Evolutionary conservation across 1,140 invertebrate species (phyloP).

Genomic region (Caenorhabditis briggsae): DNA sequence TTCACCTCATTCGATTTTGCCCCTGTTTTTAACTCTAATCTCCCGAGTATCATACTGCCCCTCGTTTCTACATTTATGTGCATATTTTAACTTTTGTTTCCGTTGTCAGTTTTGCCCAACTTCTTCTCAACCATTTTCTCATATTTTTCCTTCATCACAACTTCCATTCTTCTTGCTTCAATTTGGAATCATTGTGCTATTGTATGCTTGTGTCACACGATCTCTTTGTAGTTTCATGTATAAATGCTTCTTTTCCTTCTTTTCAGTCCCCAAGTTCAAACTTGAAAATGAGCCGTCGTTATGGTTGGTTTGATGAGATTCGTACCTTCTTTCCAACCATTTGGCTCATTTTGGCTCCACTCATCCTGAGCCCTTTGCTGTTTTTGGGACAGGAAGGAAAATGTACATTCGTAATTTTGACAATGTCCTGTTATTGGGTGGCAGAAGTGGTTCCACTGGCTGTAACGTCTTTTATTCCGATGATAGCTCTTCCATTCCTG

Average conservation of each 20-base stretch:
- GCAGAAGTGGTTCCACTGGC: conserved; percentile 78
- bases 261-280: background rate
- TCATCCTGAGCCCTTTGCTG: conserved; percentile 59
- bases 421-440: conserved; percentile 76
- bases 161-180: background rate
- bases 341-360: conserved; percentile 63
- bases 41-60: background rate
- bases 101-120: background rate
- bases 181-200: background rate
- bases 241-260: background rate
- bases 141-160: background rate
- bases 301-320: conserved; percentile 52
- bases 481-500: conserved; percentile 77
- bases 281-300: conserved; percentile 12
- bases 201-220: background rate
- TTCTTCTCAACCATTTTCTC: background rate
- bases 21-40: background rate
- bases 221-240: background rate
- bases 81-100: conserved; percentile 1
- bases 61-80: conserved; percentile 9
- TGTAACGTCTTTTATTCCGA: conserved; percentile 78
- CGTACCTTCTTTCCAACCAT: conserved; percentile 59
- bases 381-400: conserved; percentile 52
- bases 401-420: conserved; percentile 63
- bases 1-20: background rate